Conservation (phyloP, 35 echinoderm and acorn worm species). For the Lytechinus variegatus region DNA sequence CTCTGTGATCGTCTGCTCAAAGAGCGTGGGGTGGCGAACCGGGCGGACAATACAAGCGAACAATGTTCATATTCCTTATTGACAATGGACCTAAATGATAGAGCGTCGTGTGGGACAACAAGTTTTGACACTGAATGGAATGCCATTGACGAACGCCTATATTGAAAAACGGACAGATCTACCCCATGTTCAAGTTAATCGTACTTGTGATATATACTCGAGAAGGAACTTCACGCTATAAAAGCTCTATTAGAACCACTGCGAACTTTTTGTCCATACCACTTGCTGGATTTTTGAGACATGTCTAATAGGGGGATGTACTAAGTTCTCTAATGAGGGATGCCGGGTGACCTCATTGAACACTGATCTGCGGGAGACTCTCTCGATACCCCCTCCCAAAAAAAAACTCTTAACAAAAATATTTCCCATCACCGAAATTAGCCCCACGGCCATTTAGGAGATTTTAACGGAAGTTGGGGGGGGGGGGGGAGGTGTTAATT, state of each 20-base stretch:
- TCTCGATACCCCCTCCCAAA: no score
- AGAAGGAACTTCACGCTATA: background rate
- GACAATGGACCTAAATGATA: background rate
- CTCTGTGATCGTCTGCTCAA: background rate
- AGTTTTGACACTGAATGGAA: background rate
- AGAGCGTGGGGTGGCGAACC: background rate
- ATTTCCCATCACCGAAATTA: no score
- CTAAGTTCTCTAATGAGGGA: no score
- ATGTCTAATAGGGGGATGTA: no score
- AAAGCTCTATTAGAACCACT: background rate
- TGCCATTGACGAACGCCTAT: background rate
- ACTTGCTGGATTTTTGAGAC: no score
- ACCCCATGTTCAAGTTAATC: background rate
- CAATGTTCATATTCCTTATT: background rate
- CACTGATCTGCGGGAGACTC: no score
- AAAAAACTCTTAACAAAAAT: no score
- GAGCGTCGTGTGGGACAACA: background rate
- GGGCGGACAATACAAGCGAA: background rate
- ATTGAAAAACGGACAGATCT: background rate
- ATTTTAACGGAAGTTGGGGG: no score
- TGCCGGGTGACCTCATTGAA: no score
- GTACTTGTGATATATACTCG: background rate
- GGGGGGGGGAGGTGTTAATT: no score
- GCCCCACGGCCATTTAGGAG: no score
- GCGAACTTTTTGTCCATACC: background rate